Conservation (phyloP, 1,140 invertebrate genomes). For the Brachionus rotundiformis region DNA sequence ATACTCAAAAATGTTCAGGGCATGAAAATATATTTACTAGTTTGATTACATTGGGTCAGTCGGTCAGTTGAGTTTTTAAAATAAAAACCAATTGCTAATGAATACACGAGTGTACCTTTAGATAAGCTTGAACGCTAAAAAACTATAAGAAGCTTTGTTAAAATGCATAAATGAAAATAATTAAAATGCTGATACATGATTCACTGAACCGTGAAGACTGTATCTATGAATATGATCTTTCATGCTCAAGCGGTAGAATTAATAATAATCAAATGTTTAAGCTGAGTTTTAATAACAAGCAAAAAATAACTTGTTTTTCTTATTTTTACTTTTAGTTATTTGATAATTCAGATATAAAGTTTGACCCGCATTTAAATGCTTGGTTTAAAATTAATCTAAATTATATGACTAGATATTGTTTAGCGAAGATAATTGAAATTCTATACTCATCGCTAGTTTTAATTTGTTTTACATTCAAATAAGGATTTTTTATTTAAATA, state of each 20-base stretch:
- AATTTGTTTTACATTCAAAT: neutral
- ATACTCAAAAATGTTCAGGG: neutral
- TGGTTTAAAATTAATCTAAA: neutral
- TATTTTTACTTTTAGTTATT: slow-evolving; percentile 4
- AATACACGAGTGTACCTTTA: neutral
- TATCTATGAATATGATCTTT: neutral
- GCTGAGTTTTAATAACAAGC: neutral
- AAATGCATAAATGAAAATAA: neutral
- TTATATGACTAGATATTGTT: slow-evolving; percentile 15
- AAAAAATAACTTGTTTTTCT: neutral
- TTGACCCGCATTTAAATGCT: slow-evolving; percentile 8
- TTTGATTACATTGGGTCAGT: slow-evolving; percentile 32
- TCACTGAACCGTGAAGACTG: neutral
- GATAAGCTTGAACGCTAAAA: slow-evolving; percentile 1
- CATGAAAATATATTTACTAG: slow-evolving; percentile 18
- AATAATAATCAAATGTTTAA: neutral
- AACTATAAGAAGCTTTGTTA: neutral
- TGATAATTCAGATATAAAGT: neutral
- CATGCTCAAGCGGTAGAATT: slow-evolving; percentile 5
- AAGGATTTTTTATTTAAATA: too few relatives aligned
- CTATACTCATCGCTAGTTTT: neutral
- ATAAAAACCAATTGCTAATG: neutral
- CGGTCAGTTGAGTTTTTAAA: neutral
- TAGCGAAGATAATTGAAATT: neutral
- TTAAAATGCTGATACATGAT: neutral